A percentile compares a stretch with the other conserved stretches of the same genome.
These are phyloP conservation scores for Zeugodacus cucurbitae DNA, from an alignment of 1,140 invertebrate genomes.

Conservation along the genomic window DNA sequence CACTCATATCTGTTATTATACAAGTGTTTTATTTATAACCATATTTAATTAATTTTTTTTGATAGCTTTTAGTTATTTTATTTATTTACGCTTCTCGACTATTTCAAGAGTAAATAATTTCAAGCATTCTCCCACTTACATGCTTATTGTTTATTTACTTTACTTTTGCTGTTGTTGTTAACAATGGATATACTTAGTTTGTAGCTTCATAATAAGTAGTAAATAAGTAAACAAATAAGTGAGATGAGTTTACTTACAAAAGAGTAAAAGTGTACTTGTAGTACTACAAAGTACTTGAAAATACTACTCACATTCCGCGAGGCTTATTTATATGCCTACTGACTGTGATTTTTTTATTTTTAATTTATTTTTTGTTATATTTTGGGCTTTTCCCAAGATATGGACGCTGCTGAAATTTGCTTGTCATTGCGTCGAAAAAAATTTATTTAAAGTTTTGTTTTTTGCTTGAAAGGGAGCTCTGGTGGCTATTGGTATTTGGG, in stretches of 20 bases:
- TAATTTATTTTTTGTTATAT: background rate
- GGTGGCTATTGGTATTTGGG: too few species aligned
- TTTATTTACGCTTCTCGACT: background rate
- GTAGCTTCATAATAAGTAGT: background rate
- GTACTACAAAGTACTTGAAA: background rate
- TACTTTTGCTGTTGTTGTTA: background rate
- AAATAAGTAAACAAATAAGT: background rate
- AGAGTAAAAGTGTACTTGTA: background rate
- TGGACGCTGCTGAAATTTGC: background rate
- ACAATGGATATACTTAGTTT: background rate
- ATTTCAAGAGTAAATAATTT: background rate
- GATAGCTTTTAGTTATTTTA: background rate
- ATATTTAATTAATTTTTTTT: background rate
- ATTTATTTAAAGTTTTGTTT: too few species aligned
- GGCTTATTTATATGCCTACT: conserved; percentile 9
- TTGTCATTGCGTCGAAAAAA: background rate
- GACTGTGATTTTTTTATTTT: background rate
- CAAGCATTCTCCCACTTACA: background rate
- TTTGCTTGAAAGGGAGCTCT: too few species aligned
- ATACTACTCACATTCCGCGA: background rate
- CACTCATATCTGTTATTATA: too few species aligned
- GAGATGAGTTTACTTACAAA: background rate
- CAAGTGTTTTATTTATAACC: too few species aligned
- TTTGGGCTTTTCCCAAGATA: background rate
- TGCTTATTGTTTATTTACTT: background rate